These are phyloP conservation scores for Autographa gamma DNA, from an alignment of 2,888 invertebrate genomes.

Conservation along the genomic window DNA sequence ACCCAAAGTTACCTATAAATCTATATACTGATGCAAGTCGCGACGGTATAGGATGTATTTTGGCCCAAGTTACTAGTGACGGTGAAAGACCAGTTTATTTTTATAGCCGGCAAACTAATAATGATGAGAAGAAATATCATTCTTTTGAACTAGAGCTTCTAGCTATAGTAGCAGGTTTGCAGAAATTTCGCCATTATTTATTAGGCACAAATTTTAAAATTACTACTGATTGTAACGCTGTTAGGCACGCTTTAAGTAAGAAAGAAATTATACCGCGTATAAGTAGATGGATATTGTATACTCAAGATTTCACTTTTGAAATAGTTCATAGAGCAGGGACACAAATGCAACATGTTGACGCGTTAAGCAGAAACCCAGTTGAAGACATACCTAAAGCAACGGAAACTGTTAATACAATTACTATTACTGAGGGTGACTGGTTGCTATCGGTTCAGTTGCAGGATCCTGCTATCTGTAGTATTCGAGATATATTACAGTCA, in stretches of 20 bases:
- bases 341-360: conserved; percentile 20
- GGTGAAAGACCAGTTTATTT: conserved; percentile 2
- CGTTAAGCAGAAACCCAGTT: conserved; percentile 17
- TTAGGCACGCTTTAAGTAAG: conserved; percentile 8
- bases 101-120: conserved; percentile 5
- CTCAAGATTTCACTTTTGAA: conserved; percentile 3
- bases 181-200: conserved; percentile 9
- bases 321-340: conserved; percentile 16
- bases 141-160: conserved; percentile 12
- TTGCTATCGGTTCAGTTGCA: background rate
- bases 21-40: conserved; percentile 69
- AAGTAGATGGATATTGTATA: background rate
- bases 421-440: conserved; percentile 24
- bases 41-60: conserved; percentile 60
- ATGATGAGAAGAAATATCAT: conserved; percentile 9
- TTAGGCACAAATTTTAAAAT: conserved; percentile 8
- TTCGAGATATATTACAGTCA: conserved; percentile 29
- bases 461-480: background rate
- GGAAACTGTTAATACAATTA: conserved; percentile 32
- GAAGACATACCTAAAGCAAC: background rate
- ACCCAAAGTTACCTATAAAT: conserved; percentile 36
- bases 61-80: background rate
- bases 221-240: conserved; percentile 18
- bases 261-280: background rate
- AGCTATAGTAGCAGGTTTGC: background rate